Conservation (phyloP, 2,113 vertebrate genomes). For the Psittacula cyanocephala region DNA sequence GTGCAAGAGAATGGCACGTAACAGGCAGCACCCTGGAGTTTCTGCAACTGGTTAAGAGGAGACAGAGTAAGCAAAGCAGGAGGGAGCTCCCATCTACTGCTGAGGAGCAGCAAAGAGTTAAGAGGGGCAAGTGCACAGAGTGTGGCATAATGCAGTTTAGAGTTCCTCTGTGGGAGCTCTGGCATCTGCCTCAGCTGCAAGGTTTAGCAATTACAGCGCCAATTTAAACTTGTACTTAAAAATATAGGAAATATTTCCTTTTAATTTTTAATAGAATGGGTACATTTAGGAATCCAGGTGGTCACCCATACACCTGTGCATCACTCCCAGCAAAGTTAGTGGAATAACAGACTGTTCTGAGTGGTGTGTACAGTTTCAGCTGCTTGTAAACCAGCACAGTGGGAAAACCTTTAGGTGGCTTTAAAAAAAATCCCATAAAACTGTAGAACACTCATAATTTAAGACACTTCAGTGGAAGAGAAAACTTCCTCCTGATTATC, state of each 20-base stretch:
- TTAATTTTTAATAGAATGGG: neutral
- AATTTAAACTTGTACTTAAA: constrained; percentile 9
- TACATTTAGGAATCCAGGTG: neutral
- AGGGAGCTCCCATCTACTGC: neutral
- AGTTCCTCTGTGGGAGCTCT: neutral
- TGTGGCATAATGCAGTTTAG: neutral
- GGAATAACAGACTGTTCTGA: neutral
- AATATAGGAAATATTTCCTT: neutral
- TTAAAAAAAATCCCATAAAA: neutral
- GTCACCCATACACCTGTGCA: neutral
- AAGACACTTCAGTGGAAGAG: neutral
- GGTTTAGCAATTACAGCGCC: neutral
- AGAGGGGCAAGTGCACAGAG: neutral
- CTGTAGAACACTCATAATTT: constrained; percentile 11
- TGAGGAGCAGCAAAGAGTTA: neutral
- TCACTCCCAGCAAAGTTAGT: neutral
- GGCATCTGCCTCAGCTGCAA: neutral
- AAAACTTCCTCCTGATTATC: constrained; percentile 8
- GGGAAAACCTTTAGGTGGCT: constrained; percentile 17
- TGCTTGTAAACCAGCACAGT: constrained; percentile 5
- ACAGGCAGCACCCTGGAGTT: neutral
- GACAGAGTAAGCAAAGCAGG: neutral
- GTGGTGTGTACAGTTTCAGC: neutral
- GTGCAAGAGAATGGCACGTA: neutral
- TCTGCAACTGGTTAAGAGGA: neutral